phyloP scores from a whole-genome alignment of 2,888 invertebrate species.

The Agrotis puta region DNA sequence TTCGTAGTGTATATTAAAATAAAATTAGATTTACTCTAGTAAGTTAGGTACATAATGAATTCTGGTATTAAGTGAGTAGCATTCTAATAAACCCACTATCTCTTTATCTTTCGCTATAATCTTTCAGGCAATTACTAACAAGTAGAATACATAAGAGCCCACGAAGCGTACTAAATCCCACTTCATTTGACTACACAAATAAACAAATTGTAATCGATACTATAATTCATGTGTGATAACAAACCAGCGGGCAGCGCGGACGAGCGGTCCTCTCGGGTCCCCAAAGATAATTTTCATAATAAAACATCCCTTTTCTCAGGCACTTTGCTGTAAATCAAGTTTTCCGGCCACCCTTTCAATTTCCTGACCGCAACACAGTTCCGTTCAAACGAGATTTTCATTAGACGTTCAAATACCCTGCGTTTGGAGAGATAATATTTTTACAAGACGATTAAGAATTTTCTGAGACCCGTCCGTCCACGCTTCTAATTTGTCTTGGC shows the following conservation, averaged over 20 bases:
- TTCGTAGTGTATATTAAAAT: neutral
- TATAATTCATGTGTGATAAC: slow-evolving; percentile 71
- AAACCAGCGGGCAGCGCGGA: slow-evolving; percentile 71
- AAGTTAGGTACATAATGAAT: neutral
- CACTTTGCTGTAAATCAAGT: slow-evolving; percentile 87
- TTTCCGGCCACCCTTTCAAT: slow-evolving; percentile 86
- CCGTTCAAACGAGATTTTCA: slow-evolving; percentile 83
- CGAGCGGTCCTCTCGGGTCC: slow-evolving; percentile 70
- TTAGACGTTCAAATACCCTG: slow-evolving; percentile 79
- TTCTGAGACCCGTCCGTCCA: slow-evolving; percentile 3
- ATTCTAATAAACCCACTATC: neutral
- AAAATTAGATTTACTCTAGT: neutral
- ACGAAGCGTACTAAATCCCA: slow-evolving; percentile 3
- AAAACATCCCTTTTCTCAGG: slow-evolving; percentile 87
- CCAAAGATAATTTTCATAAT: slow-evolving; percentile 86
- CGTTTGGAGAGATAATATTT: slow-evolving; percentile 74
- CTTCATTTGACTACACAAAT: slow-evolving; percentile 55
- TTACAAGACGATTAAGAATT: slow-evolving; percentile 72
- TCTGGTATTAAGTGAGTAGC: neutral
- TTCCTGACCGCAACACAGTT: slow-evolving; percentile 86
- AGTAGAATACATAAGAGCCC: neutral
- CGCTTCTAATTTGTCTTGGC: slow-evolving; percentile 26
- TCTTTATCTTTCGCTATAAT: neutral
- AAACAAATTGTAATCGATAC: slow-evolving; percentile 72
- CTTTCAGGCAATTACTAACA: slow-evolving; percentile 9